Evolutionary conservation across 1,140 invertebrate species (phyloP), one percentile per base, ranked within the genome.

Genomic region (Drosophila nebulosa): DNA sequence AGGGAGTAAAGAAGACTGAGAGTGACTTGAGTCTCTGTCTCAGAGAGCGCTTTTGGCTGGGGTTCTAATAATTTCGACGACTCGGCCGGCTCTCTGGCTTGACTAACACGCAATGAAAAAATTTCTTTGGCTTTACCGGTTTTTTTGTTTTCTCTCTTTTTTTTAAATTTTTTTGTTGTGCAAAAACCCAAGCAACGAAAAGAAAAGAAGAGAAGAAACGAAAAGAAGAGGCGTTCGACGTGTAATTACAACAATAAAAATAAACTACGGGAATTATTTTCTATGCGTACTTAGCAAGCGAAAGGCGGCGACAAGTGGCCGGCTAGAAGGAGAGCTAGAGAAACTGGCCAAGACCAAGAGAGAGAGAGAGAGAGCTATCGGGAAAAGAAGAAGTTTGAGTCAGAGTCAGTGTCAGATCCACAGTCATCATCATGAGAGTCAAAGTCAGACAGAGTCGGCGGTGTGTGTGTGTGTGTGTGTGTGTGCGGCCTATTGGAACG

Each of bases 171-270:
- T 55, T 39, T 53, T 56, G 36, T 61, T 63, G 71, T 62, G 72
- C 71, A 66, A 74, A 74, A 51, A 66, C 21, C 24, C 53, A 4
- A 58, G n/a, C n/a, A n/a, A 21, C 14, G n/a, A 55, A 30, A 56
- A 58, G 56, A 60, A 67, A 14, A 24, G 21, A 52, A 64, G 10
- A 21, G 51, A 53, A 36, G 51, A 26, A 63, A 59, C 61, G 55
- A 52, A n/a, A n/a, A n/a, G n/a, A n/a, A n/a, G n/a, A n/a, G n/a
- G 10, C 30, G 30, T 57, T 30, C 55, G 58, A 85, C 81, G 83
- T 86, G 81, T 88, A 88, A 86, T 86, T 86, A 78, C 81, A 88
- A 86, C 70, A 86, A 86, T 86, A 86, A 88, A 86, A 86, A 88
- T 88, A 88, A 86, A 88, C 83, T 86, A 78, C 78, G 70, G 74